Conservation (phyloP, 1,140 invertebrate genomes). For the Hyles euphorbiae region DNA sequence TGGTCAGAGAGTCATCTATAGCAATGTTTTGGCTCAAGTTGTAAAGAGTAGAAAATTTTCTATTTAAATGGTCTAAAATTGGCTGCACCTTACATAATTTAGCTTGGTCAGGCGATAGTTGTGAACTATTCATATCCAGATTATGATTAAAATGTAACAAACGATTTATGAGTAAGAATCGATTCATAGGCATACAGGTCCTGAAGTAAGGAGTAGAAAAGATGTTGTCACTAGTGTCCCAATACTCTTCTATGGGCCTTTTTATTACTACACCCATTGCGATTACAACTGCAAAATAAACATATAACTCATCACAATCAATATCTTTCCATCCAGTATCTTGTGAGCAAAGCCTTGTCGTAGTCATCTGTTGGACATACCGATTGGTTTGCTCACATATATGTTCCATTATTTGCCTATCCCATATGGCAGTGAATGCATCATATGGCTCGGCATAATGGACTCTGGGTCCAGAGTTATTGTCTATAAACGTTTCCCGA, state of each 20-base stretch:
- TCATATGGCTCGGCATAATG: no score
- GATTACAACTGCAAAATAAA: constrained; percentile 21
- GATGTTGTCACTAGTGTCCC: no score
- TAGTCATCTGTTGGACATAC: constrained; percentile 18
- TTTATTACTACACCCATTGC: constrained; percentile 23
- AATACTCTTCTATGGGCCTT: constrained; percentile 5
- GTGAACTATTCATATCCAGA: constrained; percentile 1
- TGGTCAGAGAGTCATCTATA: constrained; percentile 20
- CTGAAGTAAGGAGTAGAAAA: no score
- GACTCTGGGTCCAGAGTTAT: no score
- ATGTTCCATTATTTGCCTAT: no score
- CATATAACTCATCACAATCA: constrained; percentile 18
- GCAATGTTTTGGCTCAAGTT: constrained; percentile 21
- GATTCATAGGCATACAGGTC: no score
- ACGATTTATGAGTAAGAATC: constrained; percentile 18
- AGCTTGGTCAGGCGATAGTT: constrained; percentile 4
- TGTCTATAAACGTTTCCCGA: no score
- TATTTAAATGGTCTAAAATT: constrained; percentile 22
- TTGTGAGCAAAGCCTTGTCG: background rate
- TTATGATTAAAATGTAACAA: constrained; percentile 25
- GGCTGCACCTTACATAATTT: constrained; percentile 30
- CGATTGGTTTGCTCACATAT: constrained; percentile 14
- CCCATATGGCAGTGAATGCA: no score
- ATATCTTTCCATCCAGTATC: constrained; percentile 22
- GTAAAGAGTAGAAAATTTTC: constrained; percentile 20